Evolutionary conservation across 92 coral and sea anemone genomes (phyloP), one percentile per base, ranked within the genome.

Genomic region (Phenganax marumi): DNA sequence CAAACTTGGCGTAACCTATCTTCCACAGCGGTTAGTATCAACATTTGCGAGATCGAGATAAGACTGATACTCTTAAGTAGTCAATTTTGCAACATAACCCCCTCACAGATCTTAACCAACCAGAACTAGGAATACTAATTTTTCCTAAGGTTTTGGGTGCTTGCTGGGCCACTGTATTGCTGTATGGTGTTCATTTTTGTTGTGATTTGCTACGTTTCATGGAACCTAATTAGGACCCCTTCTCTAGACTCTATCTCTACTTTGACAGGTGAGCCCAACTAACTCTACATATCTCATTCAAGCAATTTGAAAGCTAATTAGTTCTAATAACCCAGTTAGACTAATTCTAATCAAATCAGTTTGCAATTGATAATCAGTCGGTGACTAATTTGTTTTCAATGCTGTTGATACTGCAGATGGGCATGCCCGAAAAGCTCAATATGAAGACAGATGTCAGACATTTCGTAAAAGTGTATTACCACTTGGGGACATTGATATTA

Each of bases 141-240:
- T 51, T 70, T 17, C 19, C 19, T 52, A 77, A 96, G 99, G 83
- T 96, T 92, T 84, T 96, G 99, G 99, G 87, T 96, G 63, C 63
- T 96, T 68, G 99, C 97, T 78, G 99, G 92, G 43, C 99, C 99
- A 82, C 82, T 96, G 25, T 96, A 89, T 81, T 87, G 84, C 55
- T 87, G 97, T 43, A 92, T 91, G 12, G 77, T 90, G n/a, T 61
- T 96, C 12, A 62, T 96, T 10, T 76, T 84, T 61, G 81, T 69
- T 0, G 88, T 92, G 39, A 54, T 90, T 12, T 76, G 88, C 33
- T 96, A 91, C 76, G 87, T 88, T 53, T 89, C 97, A 11, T 92
- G 91, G 72, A 91, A 89, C 81, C 77, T 96, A 22, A 65, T 90
- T 61, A 83, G 84, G 55, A 91, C 97, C 8, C 97, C 93, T 70